These are phyloP conservation scores for Psilopogon haemacephalus DNA, from an alignment of 2,113 vertebrate genomes.

Conservation along the genomic window DNA sequence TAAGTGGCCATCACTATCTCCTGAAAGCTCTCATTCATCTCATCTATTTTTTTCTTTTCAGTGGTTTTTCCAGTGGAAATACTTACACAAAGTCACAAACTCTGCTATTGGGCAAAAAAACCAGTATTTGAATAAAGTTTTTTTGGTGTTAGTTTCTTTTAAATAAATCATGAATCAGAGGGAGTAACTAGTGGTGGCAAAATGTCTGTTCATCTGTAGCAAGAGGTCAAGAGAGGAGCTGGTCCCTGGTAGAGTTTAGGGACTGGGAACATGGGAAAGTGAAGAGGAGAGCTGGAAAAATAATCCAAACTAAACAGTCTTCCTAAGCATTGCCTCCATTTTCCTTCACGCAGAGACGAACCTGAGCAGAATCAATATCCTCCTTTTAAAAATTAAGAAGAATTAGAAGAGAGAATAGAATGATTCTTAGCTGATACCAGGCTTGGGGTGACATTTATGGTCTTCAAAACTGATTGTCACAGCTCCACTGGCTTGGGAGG, in stretches of 20 bases:
- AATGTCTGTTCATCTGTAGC: background rate
- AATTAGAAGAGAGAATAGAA: background rate
- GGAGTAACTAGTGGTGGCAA: background rate
- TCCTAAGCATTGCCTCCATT: background rate
- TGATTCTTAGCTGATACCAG: background rate
- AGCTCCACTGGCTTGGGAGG: background rate
- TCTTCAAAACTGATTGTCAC: background rate
- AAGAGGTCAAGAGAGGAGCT: background rate
- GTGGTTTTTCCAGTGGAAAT: background rate
- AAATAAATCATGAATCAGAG: background rate
- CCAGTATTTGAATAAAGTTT: background rate
- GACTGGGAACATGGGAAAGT: background rate
- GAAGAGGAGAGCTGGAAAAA: background rate
- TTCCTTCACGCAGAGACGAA: background rate
- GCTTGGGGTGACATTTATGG: background rate
- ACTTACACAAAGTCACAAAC: background rate
- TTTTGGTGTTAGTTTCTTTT: conserved; percentile 10
- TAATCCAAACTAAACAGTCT: background rate
- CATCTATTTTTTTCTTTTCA: conserved; percentile 23
- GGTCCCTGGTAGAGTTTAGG: background rate
- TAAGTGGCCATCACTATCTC: conserved; percentile 10
- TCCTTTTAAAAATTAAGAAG: background rate
- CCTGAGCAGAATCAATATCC: background rate
- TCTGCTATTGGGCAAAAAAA: background rate
- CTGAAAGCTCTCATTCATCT: conserved; percentile 5